Evolutionary conservation across 2,113 vertebrate genomes (phyloP).

Genomic region (Cyrtonyx montezumae): DNA sequence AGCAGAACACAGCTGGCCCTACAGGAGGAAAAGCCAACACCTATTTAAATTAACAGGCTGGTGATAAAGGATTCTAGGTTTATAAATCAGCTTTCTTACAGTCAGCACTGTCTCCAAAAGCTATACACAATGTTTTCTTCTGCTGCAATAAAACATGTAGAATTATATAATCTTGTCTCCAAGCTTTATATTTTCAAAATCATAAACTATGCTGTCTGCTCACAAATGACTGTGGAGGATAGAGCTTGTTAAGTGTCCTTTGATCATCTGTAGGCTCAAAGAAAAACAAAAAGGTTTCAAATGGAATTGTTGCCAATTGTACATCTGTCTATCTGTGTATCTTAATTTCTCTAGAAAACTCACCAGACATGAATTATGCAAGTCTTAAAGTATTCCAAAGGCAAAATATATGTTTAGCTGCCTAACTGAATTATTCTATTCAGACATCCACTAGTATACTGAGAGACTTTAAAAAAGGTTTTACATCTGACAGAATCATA

Average conservation of each 20-base stretch:
- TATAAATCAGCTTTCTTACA: background rate
- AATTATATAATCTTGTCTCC: constrained; percentile 7
- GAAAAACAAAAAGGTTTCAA: constrained; percentile 46
- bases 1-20: background rate
- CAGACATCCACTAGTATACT: background rate
- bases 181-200: constrained; percentile 31
- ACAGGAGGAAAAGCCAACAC: accelerated
- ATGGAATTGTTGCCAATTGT: constrained; percentile 17
- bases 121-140: background rate
- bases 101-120: background rate
- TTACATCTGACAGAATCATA: background rate
- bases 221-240: constrained; percentile 19
- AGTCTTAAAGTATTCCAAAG: constrained; percentile 57
- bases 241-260: constrained; percentile 5
- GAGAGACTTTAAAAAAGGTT: constrained; percentile 22
- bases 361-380: constrained; percentile 66
- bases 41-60: background rate
- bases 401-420: constrained; percentile 54
- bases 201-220: constrained; percentile 21
- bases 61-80: background rate
- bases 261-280: constrained; percentile 35
- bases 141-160: background rate
- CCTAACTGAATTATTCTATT: constrained; percentile 58
- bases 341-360: constrained; percentile 17
- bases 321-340: constrained; percentile 5